Conservation (phyloP, 2,888 invertebrate species). For the Colletes collaris region DNA sequence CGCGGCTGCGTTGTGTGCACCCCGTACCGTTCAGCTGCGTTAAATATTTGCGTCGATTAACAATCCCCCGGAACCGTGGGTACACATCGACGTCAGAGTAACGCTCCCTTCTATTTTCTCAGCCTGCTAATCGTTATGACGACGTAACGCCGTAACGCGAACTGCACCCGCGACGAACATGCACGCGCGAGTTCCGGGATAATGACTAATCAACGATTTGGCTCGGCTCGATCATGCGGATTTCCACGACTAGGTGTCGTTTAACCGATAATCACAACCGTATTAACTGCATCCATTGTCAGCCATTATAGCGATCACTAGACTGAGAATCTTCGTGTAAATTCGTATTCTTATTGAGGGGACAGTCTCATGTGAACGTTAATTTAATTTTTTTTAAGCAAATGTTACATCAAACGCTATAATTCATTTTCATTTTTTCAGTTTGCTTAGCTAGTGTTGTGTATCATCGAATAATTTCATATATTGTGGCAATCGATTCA, state of each 20-base stretch:
- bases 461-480: too few species aligned
- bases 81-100: not conserved
- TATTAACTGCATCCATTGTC: constrained; percentile 53
- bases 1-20: constrained; percentile 8
- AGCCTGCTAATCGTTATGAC: constrained; percentile 14
- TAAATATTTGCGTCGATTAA: constrained; percentile 69
- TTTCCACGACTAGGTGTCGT: constrained; percentile 45
- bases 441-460: too few species aligned
- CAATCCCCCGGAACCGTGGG: constrained; percentile 36
- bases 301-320: constrained; percentile 34
- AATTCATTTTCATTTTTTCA: too few species aligned
- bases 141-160: constrained; percentile 8
- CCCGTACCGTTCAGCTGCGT: constrained; percentile 31
- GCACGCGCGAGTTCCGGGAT: constrained; percentile 14
- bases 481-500: too few species aligned
- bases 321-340: too few species aligned
- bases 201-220: constrained; percentile 59
- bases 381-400: too few species aligned
- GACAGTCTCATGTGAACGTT: too few species aligned
- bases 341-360: too few species aligned
- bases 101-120: constrained; percentile 16
- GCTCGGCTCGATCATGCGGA: constrained; percentile 34
- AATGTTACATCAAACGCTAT: too few species aligned
- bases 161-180: not conserved
- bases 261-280: constrained; percentile 47